Percentiles rank a stretch among this genome's conserved stretches.
Conservation (phyloP, 2,888 invertebrate genomes). For the Leucoptera coffeella region DNA sequence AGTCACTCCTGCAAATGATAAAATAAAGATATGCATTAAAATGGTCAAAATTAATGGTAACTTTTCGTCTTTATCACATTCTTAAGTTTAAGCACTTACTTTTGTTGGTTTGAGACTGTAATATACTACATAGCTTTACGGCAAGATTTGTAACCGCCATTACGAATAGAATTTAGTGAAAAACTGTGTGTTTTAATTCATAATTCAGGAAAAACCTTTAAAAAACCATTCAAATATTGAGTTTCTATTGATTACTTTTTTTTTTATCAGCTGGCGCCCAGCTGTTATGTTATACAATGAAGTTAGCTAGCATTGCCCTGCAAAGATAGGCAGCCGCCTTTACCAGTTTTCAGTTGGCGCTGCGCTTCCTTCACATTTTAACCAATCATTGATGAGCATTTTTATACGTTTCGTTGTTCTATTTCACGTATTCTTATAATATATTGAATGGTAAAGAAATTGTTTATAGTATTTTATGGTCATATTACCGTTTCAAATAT, state of each 20-base stretch:
- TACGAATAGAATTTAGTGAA: constrained; percentile 5
- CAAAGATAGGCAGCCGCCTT: constrained; percentile 9
- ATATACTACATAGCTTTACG: constrained; percentile 50
- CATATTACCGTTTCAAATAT: too few species aligned
- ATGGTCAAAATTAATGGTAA: too few species aligned
- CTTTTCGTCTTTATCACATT: not conserved
- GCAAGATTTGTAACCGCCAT: constrained; percentile 51
- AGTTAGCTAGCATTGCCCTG: too few species aligned
- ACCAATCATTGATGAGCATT: constrained; percentile 9
- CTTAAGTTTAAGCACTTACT: constrained; percentile 19
- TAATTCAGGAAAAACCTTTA: too few species aligned
- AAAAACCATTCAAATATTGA: too few species aligned
- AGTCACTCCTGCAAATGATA: constrained; percentile 45
- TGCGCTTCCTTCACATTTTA: constrained; percentile 1
- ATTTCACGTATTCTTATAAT: too few species aligned
- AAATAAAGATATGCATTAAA: not conserved
- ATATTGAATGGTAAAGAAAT: too few species aligned
- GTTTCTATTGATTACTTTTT: too few species aligned
- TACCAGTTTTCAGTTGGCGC: constrained; percentile 10
- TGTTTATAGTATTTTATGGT: too few species aligned
- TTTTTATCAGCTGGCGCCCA: constrained; percentile 48
- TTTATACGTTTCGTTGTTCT: too few species aligned
- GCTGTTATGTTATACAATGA: constrained; percentile 29
- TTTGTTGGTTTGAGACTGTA: constrained; percentile 37
- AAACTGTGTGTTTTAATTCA: too few species aligned